Evolutionary conservation across 2,797 vertebrate species (phyloP), one percentile per base, ranked within the genome.

Genomic region (Nyctalus aviator): DNA sequence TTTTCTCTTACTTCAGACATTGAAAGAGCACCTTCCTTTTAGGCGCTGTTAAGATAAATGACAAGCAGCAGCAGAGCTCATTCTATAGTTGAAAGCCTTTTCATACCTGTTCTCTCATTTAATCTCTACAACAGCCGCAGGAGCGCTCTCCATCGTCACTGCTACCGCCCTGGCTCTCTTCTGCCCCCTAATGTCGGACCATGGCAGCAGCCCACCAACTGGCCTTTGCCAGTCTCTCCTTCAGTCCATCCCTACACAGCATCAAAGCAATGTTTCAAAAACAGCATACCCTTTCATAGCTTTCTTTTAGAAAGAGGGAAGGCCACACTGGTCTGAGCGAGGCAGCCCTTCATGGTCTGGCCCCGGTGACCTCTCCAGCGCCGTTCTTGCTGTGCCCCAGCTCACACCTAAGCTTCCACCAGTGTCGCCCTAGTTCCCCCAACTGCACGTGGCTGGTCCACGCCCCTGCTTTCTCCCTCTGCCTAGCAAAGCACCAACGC

Each of bases 31-130:
- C n/a, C 14, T 62, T 85, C 25, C 14, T 48, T 30, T 86, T 21
- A 83, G 68, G 48, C 23, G 44, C 32, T 50, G 7, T 48, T 81
- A 46, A 48, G 53, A 32, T 77, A 84, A 85, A 55, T 37, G 79
- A 59, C 12, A 73, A 91, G 57, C 18, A 48, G 53, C 68, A 15
- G 2, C 62, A 71, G 44, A 75, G 35, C 25, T 85, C 77, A 68
- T 69, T 78, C 66, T 44, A 41, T 72, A 71, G n/a, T 71, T 69
- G 25, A 88, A 87, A 77, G 15, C 27, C 77, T 64, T 84, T 94
- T 84, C 25, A 62, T 66, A 53, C 48, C 35, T 44, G 13, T 53
- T 59, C 30, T 77, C 84, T 77, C 71, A 64, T 25, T 37, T 76
- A 27, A 59, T 76, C 59, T 76, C 82, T 48, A 75, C 35, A 90